Percentiles rank a stretch among this genome's conserved stretches.
phyloP scores from a whole-genome alignment of 35 echinoderm and acorn worm species.

The Heliocidaris tuberculata region DNA sequence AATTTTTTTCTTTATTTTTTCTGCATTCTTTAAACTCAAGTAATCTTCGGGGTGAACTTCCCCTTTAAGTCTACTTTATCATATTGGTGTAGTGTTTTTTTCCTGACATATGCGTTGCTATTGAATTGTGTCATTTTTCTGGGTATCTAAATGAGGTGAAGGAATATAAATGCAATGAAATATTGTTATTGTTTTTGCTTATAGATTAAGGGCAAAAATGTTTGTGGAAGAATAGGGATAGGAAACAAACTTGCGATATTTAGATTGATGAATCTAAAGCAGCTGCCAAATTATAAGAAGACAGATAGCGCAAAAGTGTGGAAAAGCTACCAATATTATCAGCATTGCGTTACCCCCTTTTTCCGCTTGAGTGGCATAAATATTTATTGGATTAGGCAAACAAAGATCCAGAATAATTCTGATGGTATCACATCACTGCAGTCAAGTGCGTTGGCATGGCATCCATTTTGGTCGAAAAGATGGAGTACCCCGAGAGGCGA shows the following conservation, averaged over 20 bases:
- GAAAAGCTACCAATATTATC: neutral
- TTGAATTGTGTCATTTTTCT: neutral
- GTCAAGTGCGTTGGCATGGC: neutral
- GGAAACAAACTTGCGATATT: neutral
- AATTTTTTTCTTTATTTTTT: too few species aligned
- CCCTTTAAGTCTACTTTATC: neutral
- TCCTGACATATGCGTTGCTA: neutral
- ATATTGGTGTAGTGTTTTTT: neutral
- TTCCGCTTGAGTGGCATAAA: neutral
- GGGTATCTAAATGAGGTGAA: neutral
- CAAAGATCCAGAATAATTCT: neutral
- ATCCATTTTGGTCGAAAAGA: constrained; percentile 12
- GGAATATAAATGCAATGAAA: neutral
- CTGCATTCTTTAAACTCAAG: too few species aligned
- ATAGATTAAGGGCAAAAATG: neutral
- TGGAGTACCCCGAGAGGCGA: neutral
- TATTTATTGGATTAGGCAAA: constrained; percentile 13
- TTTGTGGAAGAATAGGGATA: neutral
- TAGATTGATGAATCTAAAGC: neutral
- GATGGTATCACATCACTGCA: constrained; percentile 16
- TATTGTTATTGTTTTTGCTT: neutral
- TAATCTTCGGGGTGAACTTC: too few species aligned
- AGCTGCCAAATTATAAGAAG: neutral
- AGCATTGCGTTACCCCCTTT: neutral
- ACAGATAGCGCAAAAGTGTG: neutral